Evolutionary conservation across 2,113 vertebrate species (phyloP), one percentile per base, ranked within the genome.

Genomic region (Heloderma charlesbogerti): DNA sequence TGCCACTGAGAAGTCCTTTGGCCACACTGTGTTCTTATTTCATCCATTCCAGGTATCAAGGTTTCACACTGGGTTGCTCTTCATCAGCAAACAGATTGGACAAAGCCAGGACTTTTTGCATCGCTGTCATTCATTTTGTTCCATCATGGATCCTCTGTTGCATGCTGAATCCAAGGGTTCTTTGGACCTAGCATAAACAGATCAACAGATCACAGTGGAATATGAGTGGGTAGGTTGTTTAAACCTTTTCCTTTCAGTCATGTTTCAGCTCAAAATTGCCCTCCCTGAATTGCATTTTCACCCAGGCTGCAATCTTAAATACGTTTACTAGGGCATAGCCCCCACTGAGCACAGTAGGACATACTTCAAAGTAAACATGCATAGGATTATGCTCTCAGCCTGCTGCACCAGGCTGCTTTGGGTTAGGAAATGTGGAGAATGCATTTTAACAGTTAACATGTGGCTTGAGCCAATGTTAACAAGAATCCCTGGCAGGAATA

Each of bases 401-500:
- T 80, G 43, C 25, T 66, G n/a, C 34, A 25, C 51, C 18, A 79
- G 13, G 48, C 7, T 10, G 57, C 7, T 69, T 82, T 54, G 45
- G n/a, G 48, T 57, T 82, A 71, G 54, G 81, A 88, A 48, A 34
- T 40, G 72, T 9, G 7, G 25, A 75, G 34, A 12, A 60, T 40
- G 2, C 43, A 45, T 71, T 27, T 60, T 2, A 13, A 51, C 37
- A 72, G 9, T 82, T 83, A 82, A 57, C 10, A 25, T 71, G 37
- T 60, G 31, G 18, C 82, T 74, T 82, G 25, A 82, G 18, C 45
- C 34, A 51, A 5, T 89, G 13, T 74, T 72, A 83, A 83, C 60
- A 89, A 89, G 79, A 82, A 57, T 72, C 22, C 89, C 86, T 94
- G 94, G 48, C 89, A 89, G 82, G 54, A 87, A n/a, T 87, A 93